Base-by-base conservation (phyloP, 2,888 invertebrate species). In the Nebria salina region DNA sequence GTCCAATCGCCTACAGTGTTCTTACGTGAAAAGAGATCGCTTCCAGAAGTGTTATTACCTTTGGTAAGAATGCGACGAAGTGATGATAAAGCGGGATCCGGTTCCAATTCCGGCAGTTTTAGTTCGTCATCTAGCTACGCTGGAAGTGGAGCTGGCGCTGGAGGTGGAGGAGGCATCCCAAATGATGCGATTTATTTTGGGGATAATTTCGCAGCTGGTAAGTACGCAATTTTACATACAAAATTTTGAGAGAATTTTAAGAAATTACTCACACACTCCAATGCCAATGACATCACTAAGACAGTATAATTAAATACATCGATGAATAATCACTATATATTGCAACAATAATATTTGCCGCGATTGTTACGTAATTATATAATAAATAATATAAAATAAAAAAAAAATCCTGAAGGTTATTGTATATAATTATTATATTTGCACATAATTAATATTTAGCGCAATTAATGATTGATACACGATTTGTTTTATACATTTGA, bases 1-100 rank as follows among this genome's bases (percentile, higher is more conserved):
- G 91, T 91, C 84, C 89, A 89, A 86, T 91, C 92, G 0, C 89
- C 86, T 41, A 83, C 84, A 0, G 85, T 87, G 6, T 84, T 82
- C 76, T 83, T 87, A 13, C 84, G 87, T 73, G 85, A 83, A 75
- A 85, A 84, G 83, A 83, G 86, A 73, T 86, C 85, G 54, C 70
- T 86, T 20, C 83, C 85, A 80, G 74, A 81, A 13, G 81, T 82
- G 64, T 54, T 80, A 13, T 26, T 77, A 13, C 84, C 84, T 0
- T 81, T 85, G 7, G 54, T 83, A 11, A 84, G 85, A 77, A 82
- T 84, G 70, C 83, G 85, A 70, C 84, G 83, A 20, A 82, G 83
- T 64, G 89, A 82, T 54, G 89, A 78, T 76, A 83, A 74, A 73
- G 76, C 20, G 25, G 81, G 80, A 43, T 75, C 80, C 65, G 82